Conservation (phyloP, 2,113 vertebrate genomes). For the Dermatemys mawii region DNA sequence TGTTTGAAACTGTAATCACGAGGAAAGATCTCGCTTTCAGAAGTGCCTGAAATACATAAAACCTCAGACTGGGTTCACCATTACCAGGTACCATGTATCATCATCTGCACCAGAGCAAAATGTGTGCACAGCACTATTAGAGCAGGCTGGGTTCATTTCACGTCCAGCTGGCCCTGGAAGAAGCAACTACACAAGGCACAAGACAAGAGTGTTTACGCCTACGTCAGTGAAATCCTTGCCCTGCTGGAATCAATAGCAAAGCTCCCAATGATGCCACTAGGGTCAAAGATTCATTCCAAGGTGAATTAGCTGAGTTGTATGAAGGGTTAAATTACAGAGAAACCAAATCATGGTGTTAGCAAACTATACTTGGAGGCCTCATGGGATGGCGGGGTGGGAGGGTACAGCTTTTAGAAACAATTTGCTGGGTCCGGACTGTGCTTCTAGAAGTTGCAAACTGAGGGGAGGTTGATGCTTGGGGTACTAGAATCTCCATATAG, state of each 20-base stretch:
- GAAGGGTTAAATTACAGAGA: neutral
- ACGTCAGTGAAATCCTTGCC: fast-evolving
- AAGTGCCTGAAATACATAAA: neutral
- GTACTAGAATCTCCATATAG: neutral
- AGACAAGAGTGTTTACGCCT: neutral
- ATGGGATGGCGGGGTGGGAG: too few relatives aligned
- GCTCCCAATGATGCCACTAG: neutral
- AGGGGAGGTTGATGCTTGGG: too few relatives aligned
- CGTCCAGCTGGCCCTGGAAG: neutral
- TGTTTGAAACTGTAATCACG: neutral
- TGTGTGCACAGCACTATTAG: fast-evolving
- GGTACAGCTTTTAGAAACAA: neutral
- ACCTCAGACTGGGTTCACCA: neutral
- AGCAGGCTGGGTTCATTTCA: neutral
- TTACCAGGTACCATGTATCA: neutral
- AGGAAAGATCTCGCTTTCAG: fast-evolving
- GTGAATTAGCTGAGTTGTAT: neutral
- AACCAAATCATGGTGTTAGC: neutral
- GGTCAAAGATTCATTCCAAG: neutral
- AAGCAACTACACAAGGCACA: neutral
- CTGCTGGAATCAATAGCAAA: neutral
- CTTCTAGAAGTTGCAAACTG: neutral
- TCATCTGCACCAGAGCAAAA: neutral
- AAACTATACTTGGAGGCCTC: neutral
- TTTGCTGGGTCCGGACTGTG: neutral